Evolutionary conservation across 2,888 invertebrate genomes (phyloP), one percentile per base, ranked within the genome.

Genomic region (Eupithecia subumbrata): DNA sequence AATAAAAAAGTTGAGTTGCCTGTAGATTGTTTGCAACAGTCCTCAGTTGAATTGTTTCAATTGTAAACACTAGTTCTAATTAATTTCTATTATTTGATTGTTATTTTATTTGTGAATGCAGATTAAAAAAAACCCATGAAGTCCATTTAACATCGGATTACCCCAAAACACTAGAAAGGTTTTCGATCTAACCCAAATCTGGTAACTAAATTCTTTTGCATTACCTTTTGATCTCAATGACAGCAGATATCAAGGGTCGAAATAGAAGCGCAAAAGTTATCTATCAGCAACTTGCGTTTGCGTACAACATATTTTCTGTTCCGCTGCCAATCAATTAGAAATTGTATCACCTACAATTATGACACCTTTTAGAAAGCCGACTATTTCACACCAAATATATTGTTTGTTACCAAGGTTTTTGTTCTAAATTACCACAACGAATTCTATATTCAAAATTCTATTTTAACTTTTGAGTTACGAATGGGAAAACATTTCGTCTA

Each of bases 401-500:
- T 52, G 48, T 18, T 22, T 56, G 56, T 22, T 52, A 52, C 12
- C 56, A 22, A 25, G 14, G 60, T 60, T 60, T 56, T 1, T 14
- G 25, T 60, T 25, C 25, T 11, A 9, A 56, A 22, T 25, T 56
- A 56, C 22, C 22, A 18, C 22, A 12, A 22, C 56, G 25, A 60
- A 60, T 25, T 14, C 12, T 5, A 60, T 2, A 60, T 25, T 60
- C 25, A n/a, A 56, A 56, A 56, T 56, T 56, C 11, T 56, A 22
- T 56, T 22, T 56, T 2, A 56, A 22, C 11, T 56, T 56, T 56
- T 56, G 11, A 22, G n/a, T 74, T 69, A 69, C 60, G 64, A 76
- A 76, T 76, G 56, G 43, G 40, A 74, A 72, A 74, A 69, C 52
- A 45, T 69, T 43, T 69, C 11, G 34, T 40, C 18, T 69, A 45